Base-by-base conservation (phyloP, 1,140 invertebrate species). In the Drosophila quadrilineata region DNA sequence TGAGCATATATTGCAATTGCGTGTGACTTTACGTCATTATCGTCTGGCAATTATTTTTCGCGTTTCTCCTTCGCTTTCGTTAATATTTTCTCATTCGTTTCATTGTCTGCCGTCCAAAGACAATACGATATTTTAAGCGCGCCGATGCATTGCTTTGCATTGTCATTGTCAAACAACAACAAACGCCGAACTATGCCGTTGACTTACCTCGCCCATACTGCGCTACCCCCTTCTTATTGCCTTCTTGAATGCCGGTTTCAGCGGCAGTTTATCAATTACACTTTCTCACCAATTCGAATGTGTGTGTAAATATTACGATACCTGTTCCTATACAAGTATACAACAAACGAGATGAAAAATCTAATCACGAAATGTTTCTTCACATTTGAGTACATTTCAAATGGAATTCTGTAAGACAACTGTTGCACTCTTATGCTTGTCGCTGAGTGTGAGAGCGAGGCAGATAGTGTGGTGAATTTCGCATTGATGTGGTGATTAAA, bases 351-450 rank as follows among this genome's bases (percentile, higher is more conserved):
- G n/a, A n/a, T n/a, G 24, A 45, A 45, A 43, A 12, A 43, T 43
- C 41, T 28, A 45, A 28, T 26, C 22, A 10, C 14, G 22, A 41
- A 21, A 17, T 22, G 9, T 41, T 17, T 41, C 38, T 16, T 28
- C 14, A 26, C 21, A 26, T 45, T 45, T 16, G 2, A 14, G 21
- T 10, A 41, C 5, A 12, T 14, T 45, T 45, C 26, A 45, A 45
- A 45, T 12, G 28, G 21, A 14, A 24, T 28, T 28, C n/a, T 28
- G 10, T 45, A 14, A 9, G 28, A 45, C 41, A 45, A 45, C 41
- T 45, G 41, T 45, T 45, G 41, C n/a, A n/a, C n/a, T n/a, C n/a
- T n/a, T n/a, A n/a, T n/a, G n/a, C 41, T 45, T 45, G 21, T 43
- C 26, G 12, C 28, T 45, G 4, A 41, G 38, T 12, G 5, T 26